Base-by-base conservation (phyloP, 2,113 vertebrate species). In the Tiliqua scincoides region DNA sequence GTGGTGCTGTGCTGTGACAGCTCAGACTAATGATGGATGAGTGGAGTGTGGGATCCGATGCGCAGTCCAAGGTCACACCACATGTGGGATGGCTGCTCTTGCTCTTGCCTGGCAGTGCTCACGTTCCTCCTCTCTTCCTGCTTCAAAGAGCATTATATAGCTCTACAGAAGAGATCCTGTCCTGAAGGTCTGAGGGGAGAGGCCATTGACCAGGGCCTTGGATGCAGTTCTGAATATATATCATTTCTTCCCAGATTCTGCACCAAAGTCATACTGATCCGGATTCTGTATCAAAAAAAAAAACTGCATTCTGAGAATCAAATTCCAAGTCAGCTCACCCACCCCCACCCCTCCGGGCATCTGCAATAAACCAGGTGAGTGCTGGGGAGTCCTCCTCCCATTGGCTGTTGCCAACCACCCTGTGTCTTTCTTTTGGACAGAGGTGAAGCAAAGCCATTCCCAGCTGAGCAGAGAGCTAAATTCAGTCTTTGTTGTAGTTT, bases 1-100 rank as follows among this genome's bases (percentile, higher is more conserved):
- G 79, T 77, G 77, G 74, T 89, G 83, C 79, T 91, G 73, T 32
- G 1, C 79, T 70, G 82, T 82, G 93, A 76, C 88, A 93, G 68
- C 87, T 89, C 82, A 82, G 89, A 93, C 93, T 91, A 88, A 92
- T 96, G 93, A 95, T 94, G 93, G 94, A 95, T 93, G 91, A 93
- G 91, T 79, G 86, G 91, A 91, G 83, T 72, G 83, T 85, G 86
- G 82, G 71, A 92, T 83, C 84, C 78, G 63, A 91, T 0, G 2
- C 92, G 87, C 72, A 92, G 54, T 85, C 89, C 91, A 95, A 93
- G 85, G 92, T 89, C 93, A 84, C 87, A 82, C 89, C 90, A 71
- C 86, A 91, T 78, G 84, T 14, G 73, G 82, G 87, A 89, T 79
- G 43, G 82, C 83, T 87, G 88, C 85, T 87, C 73, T 84, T 87